phyloP scores from a whole-genome alignment of 2,888 invertebrate genomes.

The Panzeria rudis region DNA sequence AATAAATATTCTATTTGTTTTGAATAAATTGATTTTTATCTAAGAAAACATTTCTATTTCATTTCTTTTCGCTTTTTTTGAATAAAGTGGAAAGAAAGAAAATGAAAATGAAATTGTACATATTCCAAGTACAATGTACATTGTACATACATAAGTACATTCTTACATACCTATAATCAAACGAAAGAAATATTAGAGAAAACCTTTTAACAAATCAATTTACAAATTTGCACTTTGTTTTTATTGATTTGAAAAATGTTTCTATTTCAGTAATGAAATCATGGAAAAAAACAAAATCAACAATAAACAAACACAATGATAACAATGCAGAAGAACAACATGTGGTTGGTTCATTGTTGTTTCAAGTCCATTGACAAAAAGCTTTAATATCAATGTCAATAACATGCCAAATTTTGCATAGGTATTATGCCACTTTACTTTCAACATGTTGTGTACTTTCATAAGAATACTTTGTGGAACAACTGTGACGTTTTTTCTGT shows the following conservation, averaged over 20 bases:
- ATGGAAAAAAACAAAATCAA: not conserved
- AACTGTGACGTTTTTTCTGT: not conserved
- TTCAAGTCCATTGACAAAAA: conserved; percentile 61
- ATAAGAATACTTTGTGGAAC: not conserved
- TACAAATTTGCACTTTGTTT: conserved; percentile 25
- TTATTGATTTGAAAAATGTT: conserved; percentile 34
- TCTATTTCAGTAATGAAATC: not conserved
- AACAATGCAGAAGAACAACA: conserved; percentile 34
- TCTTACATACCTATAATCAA: too few relatives aligned
- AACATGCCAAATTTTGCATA: conserved; percentile 54
- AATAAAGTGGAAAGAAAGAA: not conserved
- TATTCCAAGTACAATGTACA: too few relatives aligned
- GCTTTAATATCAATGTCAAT: conserved; percentile 61
- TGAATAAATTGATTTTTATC: conserved; percentile 19
- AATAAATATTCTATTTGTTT: conserved; percentile 23
- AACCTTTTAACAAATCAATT: conserved; percentile 51
- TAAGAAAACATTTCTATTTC: not conserved
- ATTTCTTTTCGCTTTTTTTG: not conserved
- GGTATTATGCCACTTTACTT: conserved; percentile 43
- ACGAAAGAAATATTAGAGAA: conserved; percentile 4
- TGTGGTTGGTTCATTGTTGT: conserved; percentile 34
- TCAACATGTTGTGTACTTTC: conserved; percentile 1
- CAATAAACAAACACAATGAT: not conserved
- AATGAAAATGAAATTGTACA: conserved; percentile 13
- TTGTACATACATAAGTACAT: too few relatives aligned